Base-by-base conservation (phyloP, 2,888 invertebrate species). In the Drosophila mimica region DNA sequence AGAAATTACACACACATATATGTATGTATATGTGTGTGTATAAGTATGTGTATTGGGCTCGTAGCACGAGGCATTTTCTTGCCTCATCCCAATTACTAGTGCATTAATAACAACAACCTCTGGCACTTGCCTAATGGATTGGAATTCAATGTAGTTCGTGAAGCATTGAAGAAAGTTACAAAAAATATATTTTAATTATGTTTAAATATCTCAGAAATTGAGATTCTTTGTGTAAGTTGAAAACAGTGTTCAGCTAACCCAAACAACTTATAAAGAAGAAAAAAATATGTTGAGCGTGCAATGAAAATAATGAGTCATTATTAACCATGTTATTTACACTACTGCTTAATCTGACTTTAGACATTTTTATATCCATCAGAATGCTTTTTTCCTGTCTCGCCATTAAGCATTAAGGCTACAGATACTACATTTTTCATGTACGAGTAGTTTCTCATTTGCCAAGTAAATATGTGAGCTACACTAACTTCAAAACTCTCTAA, bases 141-240 rank as follows among this genome's bases (percentile, higher is more conserved):
- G 51, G 51, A 68, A 68, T 68, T 64, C 54, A 65, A 77, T 59
- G 62, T 53, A 70, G 59, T 63, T 67, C 69, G 58, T 72, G 64
- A 62, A 62, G 60, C 70, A 62, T 71, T 56, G 30, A 61, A 36
- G 56, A 71, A 71, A 71, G 72, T 65, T 71, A 33, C 28, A 58
- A 40, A 28, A 25, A 33, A 54, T 46, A 43, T 5, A 34, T 46
- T 58, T 68, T 38, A 51, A 51, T 34, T 57, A 11, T 25, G 40
- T 36, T 49, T 36, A 59, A 68, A 36, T 57, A 31, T 57, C 34
- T n/a, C 15, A 13, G 17, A 33, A 67, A 61, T 57, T 59, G 38
- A 62, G 56, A 73, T 73, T 36, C 43, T 34, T 20, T n/a, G 15
- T n/a, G 46, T 40, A 15, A 33, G 20, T 28, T 28, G 25, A 40